phyloP scores from a whole-genome alignment of 2,113 vertebrate species.

The Phalacrocorax pelagicus region DNA sequence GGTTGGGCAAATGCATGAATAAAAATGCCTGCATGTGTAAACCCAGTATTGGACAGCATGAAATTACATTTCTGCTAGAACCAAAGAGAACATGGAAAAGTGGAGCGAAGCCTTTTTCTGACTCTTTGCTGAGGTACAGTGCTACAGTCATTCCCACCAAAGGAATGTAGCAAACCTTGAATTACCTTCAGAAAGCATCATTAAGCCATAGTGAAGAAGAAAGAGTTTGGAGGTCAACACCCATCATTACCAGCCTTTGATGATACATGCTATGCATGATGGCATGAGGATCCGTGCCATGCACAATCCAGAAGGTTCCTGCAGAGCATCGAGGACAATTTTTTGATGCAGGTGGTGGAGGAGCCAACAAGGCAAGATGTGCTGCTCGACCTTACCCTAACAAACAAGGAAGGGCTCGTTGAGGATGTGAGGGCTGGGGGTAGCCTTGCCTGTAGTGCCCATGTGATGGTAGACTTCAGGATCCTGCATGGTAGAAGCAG shows the following conservation, averaged over 20 bases:
- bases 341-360: no score
- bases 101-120: neutral
- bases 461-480: no score
- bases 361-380: no score
- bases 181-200: neutral
- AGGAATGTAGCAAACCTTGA: neutral
- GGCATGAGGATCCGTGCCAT: no score
- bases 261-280: neutral
- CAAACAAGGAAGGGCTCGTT: no score
- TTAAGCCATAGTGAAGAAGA: neutral
- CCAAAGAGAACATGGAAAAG: neutral
- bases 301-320: no score
- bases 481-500: no score
- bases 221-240: neutral
- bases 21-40: neutral
- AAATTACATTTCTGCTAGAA: neutral
- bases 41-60: neutral
- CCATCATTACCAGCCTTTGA: neutral
- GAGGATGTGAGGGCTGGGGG: no score
- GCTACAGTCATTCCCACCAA: neutral
- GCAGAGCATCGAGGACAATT: no score
- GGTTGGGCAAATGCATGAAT: neutral
- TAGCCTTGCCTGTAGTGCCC: no score
- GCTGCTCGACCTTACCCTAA: no score
- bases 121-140: neutral